Evolutionary conservation across 1,140 invertebrate species (phyloP), one percentile per base, ranked within the genome.

Genomic region (Zaprionus gabonicus): DNA sequence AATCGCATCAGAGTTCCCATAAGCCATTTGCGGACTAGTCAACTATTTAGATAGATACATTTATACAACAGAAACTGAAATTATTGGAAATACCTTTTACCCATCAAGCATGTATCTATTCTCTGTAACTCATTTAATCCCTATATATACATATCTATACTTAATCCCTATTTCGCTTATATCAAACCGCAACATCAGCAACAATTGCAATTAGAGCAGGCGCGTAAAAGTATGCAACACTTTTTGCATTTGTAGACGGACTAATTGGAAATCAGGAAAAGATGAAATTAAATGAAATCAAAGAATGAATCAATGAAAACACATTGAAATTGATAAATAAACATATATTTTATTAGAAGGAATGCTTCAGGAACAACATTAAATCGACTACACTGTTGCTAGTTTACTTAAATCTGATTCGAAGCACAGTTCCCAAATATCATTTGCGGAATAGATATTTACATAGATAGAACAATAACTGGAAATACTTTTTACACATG

Each of bases 141-240:
- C 20, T 20, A 20, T 20, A 20, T 20, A 20, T 20, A 20, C 20
- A 20, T 20, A 20, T 20, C 20, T 23, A 23, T 23, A 23, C 2
- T 23, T 2, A 27, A 4, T 27, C 27, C 6, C 27, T 27, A 0
- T 27, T 27, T 27, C 1, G 4, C 13, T 12, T 7, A 13, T 0
- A 9, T 38, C 2, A 3, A 23, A 23, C 23, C 2, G 6, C 9
- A 7, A 41, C 1, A 38, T 12, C 1, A 15, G 12, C 10, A 15
- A 41, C 3, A 41, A 41, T 15, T 15, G 36, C 36, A 17, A 27
- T 44, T 60, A 12, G 10, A 20, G 3, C 4, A 17, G 7, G 1
- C 3, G 20, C 20, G 3, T 4, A 25, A 53, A 64, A 53, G 62
- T 64, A 64, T 51, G 62, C 64, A 53, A 36, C 23, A 36, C 12